These are phyloP conservation scores for Erethizon dorsatum DNA, from an alignment of 2,797 vertebrate genomes.

Conservation along the genomic window DNA sequence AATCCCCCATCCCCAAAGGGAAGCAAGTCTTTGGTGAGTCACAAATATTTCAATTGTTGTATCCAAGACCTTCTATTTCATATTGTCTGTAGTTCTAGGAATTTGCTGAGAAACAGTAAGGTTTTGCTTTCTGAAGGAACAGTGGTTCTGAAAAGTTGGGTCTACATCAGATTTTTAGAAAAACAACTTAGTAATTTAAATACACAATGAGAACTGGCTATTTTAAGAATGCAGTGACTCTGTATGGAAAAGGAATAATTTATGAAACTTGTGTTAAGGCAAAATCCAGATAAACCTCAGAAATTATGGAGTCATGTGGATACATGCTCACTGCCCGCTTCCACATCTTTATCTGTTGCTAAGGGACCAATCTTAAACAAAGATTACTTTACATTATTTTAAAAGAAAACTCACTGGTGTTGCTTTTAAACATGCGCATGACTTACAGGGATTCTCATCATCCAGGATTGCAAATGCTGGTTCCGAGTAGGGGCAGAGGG, in stretches of 20 bases:
- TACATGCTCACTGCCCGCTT: not conserved
- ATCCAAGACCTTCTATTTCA: constrained; percentile 61
- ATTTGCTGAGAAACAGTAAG: constrained; percentile 74
- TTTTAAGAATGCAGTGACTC: constrained; percentile 75
- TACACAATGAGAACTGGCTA: constrained; percentile 77
- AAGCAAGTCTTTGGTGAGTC: constrained; percentile 80
- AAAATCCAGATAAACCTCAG: constrained; percentile 42
- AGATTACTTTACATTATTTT: not conserved
- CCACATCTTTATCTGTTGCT: constrained; percentile 8
- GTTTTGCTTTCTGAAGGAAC: constrained; percentile 72
- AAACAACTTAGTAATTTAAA: constrained; percentile 77
- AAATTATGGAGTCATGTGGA: not conserved
- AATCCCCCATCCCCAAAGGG: constrained; percentile 75
- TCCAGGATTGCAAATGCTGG: constrained; percentile 55
- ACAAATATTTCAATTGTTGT: constrained; percentile 80
- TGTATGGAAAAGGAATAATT: constrained; percentile 54
- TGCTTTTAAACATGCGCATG: constrained; percentile 37
- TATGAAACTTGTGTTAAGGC: not conserved
- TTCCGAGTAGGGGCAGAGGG: not conserved
- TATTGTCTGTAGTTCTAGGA: constrained; percentile 78
- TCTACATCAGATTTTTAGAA: constrained; percentile 72
- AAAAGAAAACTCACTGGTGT: constrained; percentile 2
- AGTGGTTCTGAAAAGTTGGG: constrained; percentile 72
- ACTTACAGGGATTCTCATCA: constrained; percentile 8
- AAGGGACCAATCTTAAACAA: not conserved